Conservation (phyloP, 2,888 invertebrate species). For the Epinotia bilunana region DNA sequence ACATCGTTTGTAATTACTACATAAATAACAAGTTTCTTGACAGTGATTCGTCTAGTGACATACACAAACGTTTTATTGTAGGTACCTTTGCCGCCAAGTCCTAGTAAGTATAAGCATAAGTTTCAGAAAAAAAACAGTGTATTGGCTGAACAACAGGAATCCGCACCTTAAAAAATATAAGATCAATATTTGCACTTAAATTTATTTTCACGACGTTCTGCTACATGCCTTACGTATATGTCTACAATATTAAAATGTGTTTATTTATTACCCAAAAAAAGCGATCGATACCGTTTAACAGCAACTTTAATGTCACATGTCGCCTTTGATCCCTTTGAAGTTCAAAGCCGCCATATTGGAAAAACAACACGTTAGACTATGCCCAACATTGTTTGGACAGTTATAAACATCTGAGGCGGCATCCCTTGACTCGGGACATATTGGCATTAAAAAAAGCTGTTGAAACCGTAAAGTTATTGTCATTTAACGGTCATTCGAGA, state of each 20-base stretch:
- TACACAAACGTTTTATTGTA: neutral
- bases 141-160: neutral
- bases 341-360: slow-evolving; percentile 44
- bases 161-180: no score
- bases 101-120: neutral
- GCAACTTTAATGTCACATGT: slow-evolving; percentile 41
- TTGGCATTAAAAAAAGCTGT: slow-evolving; percentile 45
- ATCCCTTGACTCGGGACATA: slow-evolving; percentile 37
- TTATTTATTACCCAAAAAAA: slow-evolving; percentile 30
- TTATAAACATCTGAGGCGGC: slow-evolving; percentile 44
- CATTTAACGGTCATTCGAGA: slow-evolving; percentile 36
- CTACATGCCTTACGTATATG: neutral
- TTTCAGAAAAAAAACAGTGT: neutral
- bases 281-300: slow-evolving; percentile 43
- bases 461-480: slow-evolving; percentile 43
- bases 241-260: slow-evolving; percentile 9
- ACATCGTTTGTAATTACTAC: slow-evolving; percentile 39
- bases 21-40: slow-evolving; percentile 37
- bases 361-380: slow-evolving; percentile 43
- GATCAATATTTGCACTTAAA: neutral
- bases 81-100: neutral
- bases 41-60: slow-evolving; percentile 32
- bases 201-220: neutral
- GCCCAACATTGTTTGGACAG: slow-evolving; percentile 44
- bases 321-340: slow-evolving; percentile 43